Conservation (phyloP, 2,113 vertebrate species). For the Suricata suricatta region DNA sequence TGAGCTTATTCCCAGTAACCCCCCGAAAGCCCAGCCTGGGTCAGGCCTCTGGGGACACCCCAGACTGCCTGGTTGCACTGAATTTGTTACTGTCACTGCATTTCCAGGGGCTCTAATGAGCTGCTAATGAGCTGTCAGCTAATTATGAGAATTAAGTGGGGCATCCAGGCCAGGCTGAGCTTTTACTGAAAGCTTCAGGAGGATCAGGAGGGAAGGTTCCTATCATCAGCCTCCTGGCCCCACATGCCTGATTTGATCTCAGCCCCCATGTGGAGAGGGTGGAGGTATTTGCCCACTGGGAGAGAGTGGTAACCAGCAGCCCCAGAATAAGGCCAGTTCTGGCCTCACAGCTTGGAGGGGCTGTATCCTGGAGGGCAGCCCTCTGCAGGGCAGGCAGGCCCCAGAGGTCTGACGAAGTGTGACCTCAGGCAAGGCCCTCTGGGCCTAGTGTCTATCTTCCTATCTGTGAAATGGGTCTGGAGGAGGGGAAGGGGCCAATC, state of each 20-base stretch:
- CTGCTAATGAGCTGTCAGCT: constrained; percentile 87
- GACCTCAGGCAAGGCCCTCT: neutral
- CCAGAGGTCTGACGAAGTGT: neutral
- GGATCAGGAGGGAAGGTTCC: constrained; percentile 53
- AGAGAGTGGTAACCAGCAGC: neutral
- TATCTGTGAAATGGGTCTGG: neutral
- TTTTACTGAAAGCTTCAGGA: constrained; percentile 69
- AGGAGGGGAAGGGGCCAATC: neutral
- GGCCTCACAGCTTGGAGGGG: no score
- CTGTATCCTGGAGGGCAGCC: neutral
- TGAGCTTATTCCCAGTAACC: constrained; percentile 17
- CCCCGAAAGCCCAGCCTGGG: constrained; percentile 23
- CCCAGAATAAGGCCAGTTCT: neutral
- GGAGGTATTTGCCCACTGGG: neutral
- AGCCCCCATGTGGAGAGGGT: neutral
- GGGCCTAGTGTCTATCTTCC: neutral
- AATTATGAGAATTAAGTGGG: constrained; percentile 85
- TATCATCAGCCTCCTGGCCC: neutral
- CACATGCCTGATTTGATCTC: neutral
- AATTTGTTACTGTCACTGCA: constrained; percentile 84
- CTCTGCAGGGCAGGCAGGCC: neutral
- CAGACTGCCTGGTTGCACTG: constrained; percentile 80
- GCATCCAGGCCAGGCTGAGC: constrained; percentile 66
- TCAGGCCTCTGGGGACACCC: constrained; percentile 47
- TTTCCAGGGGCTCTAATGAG: constrained; percentile 85